Base-by-base conservation (phyloP, 2,888 invertebrate species). In the Acleris holmiana region DNA sequence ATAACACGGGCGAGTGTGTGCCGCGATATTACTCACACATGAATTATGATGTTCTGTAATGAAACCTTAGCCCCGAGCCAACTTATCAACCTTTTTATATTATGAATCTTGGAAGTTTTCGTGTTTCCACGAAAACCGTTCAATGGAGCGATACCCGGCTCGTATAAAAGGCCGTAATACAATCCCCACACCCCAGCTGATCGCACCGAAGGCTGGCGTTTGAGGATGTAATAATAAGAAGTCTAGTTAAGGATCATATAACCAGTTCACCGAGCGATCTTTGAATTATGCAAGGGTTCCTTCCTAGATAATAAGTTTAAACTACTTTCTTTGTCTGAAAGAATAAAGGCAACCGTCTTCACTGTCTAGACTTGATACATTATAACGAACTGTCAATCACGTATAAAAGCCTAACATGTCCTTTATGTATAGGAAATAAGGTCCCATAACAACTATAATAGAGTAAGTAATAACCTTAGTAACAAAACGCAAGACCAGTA, bases 11-110 rank as follows among this genome's bases (percentile, higher is more conserved):
- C 69, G 70, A 69, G 83, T 86, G 79, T 88, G 82, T 83, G 80
- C 84, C 85, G 77, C 80, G 74, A 86, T 87, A 89, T 89, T 89
- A 89, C 86, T 87, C 83, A 82, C 86, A 86, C 78, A 84, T 86
- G 88, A 90, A 85, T 84, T 89, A 89, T 89, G 83, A 85, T 79
- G 79, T 83, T 81, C 82, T 80, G 80, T 89, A 86, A 89, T 89
- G 85, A 88, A 89, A 88, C 79, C 75, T 76, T 73, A 71, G 55
- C 49, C 66, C 61, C 61, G 51, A 56, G 79, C 79, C 78, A 83
- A 79, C 83, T 80, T 84, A 83, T 81, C 80, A 72, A 73, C 72
- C 71, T 66, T 64, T 61, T 61, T 59, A 61, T 68, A 62, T 67
- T 61, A 67, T 68, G 68, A 66, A 68, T 65, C 64, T 67, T 63